These are phyloP conservation scores for Trachemys scripta DNA, from an alignment of 2,113 vertebrate genomes.

Conservation along the genomic window DNA sequence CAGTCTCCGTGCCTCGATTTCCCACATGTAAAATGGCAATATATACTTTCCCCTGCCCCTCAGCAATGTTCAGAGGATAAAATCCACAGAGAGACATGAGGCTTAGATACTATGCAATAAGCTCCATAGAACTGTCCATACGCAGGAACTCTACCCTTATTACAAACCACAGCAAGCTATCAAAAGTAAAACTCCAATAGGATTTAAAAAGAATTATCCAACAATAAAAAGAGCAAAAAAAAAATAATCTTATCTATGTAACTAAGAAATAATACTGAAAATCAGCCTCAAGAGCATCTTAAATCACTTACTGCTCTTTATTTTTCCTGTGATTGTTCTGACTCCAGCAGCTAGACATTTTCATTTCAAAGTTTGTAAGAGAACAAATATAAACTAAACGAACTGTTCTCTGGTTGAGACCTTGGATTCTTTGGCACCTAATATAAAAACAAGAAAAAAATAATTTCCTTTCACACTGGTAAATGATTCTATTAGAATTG, in stretches of 20 bases:
- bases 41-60: not conserved
- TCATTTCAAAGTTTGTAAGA: conserved; percentile 35
- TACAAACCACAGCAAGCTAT: not conserved
- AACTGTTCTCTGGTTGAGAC: conserved; percentile 60
- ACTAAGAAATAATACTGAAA: not conserved
- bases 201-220: not conserved
- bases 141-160: rapidly evolving
- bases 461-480: conserved; percentile 59
- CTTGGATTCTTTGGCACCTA: conserved; percentile 68
- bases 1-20: not conserved
- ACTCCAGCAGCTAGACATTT: conserved; percentile 2
- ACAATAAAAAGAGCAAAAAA: not conserved
- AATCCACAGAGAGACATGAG: not conserved
- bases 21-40: not conserved
- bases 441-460: conserved; percentile 58
- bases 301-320: conserved; percentile 21
- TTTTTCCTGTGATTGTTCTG: not conserved
- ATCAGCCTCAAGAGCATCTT: not conserved
- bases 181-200: not conserved
- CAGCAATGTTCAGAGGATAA: not conserved
- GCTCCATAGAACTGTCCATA: not conserved
- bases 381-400: conserved; percentile 51
- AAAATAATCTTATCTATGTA: not conserved
- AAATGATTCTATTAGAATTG: conserved; percentile 55
- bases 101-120: not conserved